phyloP scores from a whole-genome alignment of 2,888 invertebrate genomes.

The Exocentrus adspersus region DNA sequence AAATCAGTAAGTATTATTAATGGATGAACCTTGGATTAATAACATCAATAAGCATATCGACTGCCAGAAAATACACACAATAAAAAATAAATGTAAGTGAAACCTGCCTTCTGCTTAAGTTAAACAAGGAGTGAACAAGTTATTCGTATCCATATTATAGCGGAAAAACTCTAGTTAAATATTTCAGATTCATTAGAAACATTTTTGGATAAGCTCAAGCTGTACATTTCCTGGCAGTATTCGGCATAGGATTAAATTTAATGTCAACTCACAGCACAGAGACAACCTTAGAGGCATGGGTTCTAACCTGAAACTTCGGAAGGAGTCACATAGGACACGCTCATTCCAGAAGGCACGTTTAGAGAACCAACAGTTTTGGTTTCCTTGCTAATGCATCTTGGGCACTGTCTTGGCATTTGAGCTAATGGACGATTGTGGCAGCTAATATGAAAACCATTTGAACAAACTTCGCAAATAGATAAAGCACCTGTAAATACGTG shows the following conservation, averaged over 20 bases:
- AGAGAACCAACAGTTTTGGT: constrained; percentile 55
- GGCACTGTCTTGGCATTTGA: constrained; percentile 64
- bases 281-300: constrained; percentile 10
- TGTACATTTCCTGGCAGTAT: background rate
- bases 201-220: no score
- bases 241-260: constrained; percentile 5
- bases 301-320: constrained; percentile 58
- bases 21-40: no score
- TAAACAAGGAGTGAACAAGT: no score
- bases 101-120: no score
- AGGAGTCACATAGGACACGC: constrained; percentile 54
- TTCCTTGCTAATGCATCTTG: constrained; percentile 62
- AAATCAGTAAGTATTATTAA: no score
- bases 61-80: constrained; percentile 5
- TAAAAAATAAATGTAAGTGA: background rate
- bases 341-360: constrained; percentile 59
- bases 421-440: constrained; percentile 66
- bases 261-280: constrained; percentile 7
- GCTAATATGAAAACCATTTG: constrained; percentile 65
- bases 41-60: background rate
- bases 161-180: no score
- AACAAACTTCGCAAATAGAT: constrained; percentile 65
- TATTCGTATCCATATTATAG: no score
- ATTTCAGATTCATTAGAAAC: no score
- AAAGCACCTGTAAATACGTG: constrained; percentile 59